A percentile compares a stretch with the other conserved stretches of the same genome.
Conservation (phyloP, 2,113 vertebrate species). For the Hymenochirus boettgeri region DNA sequence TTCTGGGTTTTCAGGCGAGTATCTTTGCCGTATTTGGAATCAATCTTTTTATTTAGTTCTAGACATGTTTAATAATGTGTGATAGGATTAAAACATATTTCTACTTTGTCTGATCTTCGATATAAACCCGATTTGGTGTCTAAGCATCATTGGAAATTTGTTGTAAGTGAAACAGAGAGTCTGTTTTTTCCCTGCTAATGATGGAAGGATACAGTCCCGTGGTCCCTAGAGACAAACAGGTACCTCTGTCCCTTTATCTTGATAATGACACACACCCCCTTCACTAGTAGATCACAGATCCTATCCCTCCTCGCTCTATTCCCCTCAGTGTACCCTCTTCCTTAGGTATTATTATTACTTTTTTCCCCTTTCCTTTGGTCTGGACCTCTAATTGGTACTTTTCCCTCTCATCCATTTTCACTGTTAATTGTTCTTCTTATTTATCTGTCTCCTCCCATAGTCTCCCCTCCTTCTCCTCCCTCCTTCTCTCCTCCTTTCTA, state of each 20-base stretch:
- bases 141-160: too few relatives aligned
- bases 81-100: too few relatives aligned
- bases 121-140: too few relatives aligned
- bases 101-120: too few relatives aligned
- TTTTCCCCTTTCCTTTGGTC: background rate
- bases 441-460: background rate
- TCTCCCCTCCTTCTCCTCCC: background rate
- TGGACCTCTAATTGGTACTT: background rate
- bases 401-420: slow-evolving; percentile 18
- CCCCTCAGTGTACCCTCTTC: background rate
- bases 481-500: background rate
- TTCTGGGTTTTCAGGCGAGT: too few relatives aligned
- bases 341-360: background rate
- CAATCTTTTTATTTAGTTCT: too few relatives aligned
- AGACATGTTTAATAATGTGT: too few relatives aligned
- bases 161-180: too few relatives aligned
- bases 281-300: background rate
- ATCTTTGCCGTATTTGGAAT: too few relatives aligned
- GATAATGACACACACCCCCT: background rate
- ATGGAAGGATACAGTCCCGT: too few relatives aligned
- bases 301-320: background rate
- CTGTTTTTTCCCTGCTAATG: too few relatives aligned
- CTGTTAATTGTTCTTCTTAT: slow-evolving; percentile 2
- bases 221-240: background rate
- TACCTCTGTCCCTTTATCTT: background rate